Conservation (phyloP, 2,113 vertebrate species). For the Haemorhous mexicanus region DNA sequence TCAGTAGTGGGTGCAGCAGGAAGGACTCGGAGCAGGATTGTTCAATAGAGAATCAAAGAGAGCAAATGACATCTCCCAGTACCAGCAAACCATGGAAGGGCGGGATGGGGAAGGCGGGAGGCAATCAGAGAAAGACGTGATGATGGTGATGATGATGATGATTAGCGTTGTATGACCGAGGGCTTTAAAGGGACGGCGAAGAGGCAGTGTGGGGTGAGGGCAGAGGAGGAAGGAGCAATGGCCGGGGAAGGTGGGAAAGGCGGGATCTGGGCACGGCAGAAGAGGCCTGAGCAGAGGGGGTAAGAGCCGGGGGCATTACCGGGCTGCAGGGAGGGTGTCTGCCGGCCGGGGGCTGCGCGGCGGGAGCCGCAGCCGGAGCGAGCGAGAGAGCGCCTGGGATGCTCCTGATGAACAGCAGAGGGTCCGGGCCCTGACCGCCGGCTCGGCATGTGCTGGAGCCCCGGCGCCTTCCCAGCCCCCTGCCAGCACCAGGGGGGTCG, state of each 20-base stretch:
- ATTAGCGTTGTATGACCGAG: neutral
- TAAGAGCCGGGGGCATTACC: neutral
- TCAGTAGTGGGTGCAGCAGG: neutral
- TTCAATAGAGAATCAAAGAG: neutral
- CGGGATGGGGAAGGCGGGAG: neutral
- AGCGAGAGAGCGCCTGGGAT: constrained; percentile 24
- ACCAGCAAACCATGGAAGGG: neutral
- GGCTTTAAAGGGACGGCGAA: too few species aligned
- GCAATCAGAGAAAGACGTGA: neutral
- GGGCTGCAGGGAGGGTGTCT: neutral
- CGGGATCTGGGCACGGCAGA: neutral
- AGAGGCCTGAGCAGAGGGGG: neutral
- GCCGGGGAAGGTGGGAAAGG: neutral
- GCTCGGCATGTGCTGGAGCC: constrained; percentile 33
- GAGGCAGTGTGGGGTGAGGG: neutral
- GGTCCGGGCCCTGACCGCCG: constrained; percentile 52
- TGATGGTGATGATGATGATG: neutral
- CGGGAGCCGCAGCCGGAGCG: neutral
- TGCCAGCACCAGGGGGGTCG: constrained; percentile 52
- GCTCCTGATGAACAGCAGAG: constrained; percentile 31
- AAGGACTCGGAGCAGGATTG: neutral
- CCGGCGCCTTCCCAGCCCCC: constrained; percentile 35
- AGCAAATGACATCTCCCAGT: neutral
- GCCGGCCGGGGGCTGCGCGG: constrained; percentile 11
- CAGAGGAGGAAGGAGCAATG: neutral